A percentile compares a stretch with the other conserved stretches of the same genome.
Conservation (phyloP, 2,797 vertebrate genomes). For the Galaxias olidus region DNA sequence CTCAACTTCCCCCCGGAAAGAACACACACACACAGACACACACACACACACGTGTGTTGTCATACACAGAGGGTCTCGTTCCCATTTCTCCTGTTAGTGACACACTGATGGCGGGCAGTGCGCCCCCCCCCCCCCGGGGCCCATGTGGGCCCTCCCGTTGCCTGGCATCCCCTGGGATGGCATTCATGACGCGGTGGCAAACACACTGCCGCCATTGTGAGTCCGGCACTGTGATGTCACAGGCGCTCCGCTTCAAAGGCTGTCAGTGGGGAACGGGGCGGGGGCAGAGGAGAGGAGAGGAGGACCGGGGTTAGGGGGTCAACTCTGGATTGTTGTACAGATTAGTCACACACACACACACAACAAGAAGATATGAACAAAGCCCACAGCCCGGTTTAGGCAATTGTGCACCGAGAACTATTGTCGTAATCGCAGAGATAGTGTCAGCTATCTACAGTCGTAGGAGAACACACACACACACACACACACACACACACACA, state of each 20-base stretch:
- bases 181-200: slow-evolving; percentile 65
- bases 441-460: neutral
- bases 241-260: slow-evolving; percentile 69
- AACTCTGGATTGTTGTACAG: slow-evolving; percentile 52
- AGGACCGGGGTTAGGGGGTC: slow-evolving; percentile 55
- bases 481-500: slow-evolving; percentile 9
- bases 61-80: slow-evolving; percentile 44
- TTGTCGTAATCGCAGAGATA: neutral
- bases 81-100: slow-evolving; percentile 60
- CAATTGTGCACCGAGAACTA: neutral
- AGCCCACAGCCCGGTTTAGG: slow-evolving; percentile 7
- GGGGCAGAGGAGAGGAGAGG: slow-evolving; percentile 62
- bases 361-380: slow-evolving; percentile 11
- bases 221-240: slow-evolving; percentile 65
- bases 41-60: slow-evolving; percentile 11
- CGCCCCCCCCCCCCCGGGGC: slow-evolving; percentile 48
- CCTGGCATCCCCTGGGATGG: slow-evolving; percentile 65
- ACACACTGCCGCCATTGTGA: slow-evolving; percentile 71
- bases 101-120: slow-evolving; percentile 59
- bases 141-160: slow-evolving; percentile 63
- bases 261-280: slow-evolving; percentile 57
- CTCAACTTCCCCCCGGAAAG: neutral
- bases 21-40: slow-evolving; percentile 10
- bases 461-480: slow-evolving; percentile 23
- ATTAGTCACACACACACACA: slow-evolving; percentile 53